Conservation (phyloP, 2,113 vertebrate genomes). For the Macquaria australasica region DNA sequence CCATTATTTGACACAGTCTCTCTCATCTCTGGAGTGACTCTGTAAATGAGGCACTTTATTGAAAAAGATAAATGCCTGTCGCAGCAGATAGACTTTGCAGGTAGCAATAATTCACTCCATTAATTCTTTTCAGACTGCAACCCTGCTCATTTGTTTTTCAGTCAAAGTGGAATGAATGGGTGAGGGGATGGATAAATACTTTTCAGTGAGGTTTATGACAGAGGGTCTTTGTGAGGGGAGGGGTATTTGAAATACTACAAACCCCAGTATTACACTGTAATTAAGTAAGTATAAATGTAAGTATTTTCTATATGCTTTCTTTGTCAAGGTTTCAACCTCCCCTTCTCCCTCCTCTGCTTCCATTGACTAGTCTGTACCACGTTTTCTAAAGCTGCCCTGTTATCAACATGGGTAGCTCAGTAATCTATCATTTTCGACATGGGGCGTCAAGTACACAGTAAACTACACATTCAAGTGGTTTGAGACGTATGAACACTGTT, state of each 20-base stretch:
- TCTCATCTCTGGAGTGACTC: conserved; percentile 70
- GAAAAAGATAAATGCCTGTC: conserved; percentile 76
- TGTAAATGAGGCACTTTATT: conserved; percentile 76
- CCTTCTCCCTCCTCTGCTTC: background rate
- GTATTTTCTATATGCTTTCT: background rate
- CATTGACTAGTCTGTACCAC: background rate
- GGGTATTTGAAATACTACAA: conserved; percentile 15
- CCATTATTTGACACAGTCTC: conserved; percentile 55
- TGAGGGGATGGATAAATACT: conserved; percentile 44
- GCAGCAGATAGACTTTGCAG: conserved; percentile 72
- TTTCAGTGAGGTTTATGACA: conserved; percentile 19
- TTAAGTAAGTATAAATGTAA: background rate
- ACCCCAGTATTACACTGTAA: background rate
- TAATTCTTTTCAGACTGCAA: conserved; percentile 72
- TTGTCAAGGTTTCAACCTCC: background rate
- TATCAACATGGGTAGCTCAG: background rate
- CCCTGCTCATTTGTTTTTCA: conserved; percentile 65
- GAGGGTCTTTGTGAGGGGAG: background rate
- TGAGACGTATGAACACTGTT: conserved; percentile 11
- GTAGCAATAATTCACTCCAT: conserved; percentile 81
- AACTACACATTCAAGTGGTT: background rate
- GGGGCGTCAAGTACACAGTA: background rate
- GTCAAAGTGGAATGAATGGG: conserved; percentile 54
- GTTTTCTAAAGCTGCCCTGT: background rate
- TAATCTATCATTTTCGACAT: background rate